Percentiles rank a stretch among this genome's conserved stretches.
These are phyloP conservation scores for Oreochromis tanganicae DNA, from an alignment of 2,113 vertebrate species.

Conservation along the genomic window DNA sequence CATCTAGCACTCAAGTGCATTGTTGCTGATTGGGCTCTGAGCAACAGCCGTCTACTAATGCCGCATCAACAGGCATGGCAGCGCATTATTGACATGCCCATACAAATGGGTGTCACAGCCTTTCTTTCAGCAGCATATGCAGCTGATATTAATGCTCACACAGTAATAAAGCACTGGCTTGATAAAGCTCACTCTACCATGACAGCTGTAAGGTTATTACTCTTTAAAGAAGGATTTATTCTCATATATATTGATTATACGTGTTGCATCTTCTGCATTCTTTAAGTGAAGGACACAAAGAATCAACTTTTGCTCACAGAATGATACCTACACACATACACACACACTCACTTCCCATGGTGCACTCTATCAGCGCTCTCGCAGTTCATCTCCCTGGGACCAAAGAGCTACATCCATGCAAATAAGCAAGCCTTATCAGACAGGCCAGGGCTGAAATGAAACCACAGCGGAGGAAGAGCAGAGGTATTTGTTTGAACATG, in stretches of 20 bases:
- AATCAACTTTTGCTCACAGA: neutral
- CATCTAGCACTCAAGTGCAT: slow-evolving; percentile 6
- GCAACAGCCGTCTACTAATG: slow-evolving; percentile 25
- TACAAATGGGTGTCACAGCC: slow-evolving; percentile 1
- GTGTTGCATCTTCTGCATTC: neutral
- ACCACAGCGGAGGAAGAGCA: neutral
- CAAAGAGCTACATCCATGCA: slow-evolving; percentile 25
- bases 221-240: neutral
- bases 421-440: slow-evolving; percentile 33
- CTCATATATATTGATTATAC: neutral
- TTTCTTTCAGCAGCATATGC: neutral
- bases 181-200: neutral
- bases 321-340: neutral
- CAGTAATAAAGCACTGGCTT: neutral
- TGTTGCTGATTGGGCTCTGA: slow-evolving; percentile 45
- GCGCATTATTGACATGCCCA: slow-evolving; percentile 21
- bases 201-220: neutral
- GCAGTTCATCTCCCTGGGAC: neutral
- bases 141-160: neutral
- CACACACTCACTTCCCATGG: neutral
- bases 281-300: neutral
- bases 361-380: neutral
- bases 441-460: neutral
- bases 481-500: slow-evolving; percentile 33
- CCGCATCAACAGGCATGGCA: slow-evolving; percentile 9